Evolutionary conservation across 2,113 vertebrate species (phyloP).

Genomic region (Ceyx margarethae): DNA sequence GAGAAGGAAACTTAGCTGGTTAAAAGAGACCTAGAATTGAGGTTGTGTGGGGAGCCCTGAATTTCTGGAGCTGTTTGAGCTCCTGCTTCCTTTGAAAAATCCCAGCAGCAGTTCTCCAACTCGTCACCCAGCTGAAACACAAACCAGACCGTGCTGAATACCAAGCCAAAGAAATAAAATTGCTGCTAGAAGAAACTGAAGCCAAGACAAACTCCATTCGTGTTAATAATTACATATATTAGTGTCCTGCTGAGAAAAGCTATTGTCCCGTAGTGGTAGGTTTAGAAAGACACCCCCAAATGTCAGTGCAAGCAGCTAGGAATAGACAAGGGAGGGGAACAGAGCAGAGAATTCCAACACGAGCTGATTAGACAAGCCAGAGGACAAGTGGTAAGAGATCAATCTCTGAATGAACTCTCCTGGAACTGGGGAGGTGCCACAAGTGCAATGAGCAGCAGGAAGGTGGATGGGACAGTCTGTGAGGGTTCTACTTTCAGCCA

Average conservation of each 20-base stretch:
- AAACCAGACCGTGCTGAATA: background rate
- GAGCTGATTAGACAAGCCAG: background rate
- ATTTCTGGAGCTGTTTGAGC: background rate
- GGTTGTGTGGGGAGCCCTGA: background rate
- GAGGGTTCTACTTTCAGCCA: background rate
- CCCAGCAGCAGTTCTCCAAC: background rate
- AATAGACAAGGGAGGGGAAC: background rate
- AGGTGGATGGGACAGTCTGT: background rate
- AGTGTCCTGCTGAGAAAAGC: background rate
- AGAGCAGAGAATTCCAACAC: background rate
- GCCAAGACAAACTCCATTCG: background rate
- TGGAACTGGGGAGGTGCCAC: background rate
- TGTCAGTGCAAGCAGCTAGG: background rate
- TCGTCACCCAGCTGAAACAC: conserved; percentile 4
- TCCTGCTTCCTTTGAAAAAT: background rate
- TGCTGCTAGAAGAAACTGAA: background rate
- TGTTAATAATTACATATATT: background rate
- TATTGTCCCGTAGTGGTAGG: background rate
- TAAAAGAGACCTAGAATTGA: background rate
- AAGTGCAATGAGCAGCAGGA: background rate
- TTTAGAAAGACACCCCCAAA: background rate
- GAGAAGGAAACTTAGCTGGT: background rate
- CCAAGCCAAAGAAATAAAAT: background rate
- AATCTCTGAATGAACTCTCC: background rate
- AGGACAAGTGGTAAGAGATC: background rate